A percentile compares a stretch with the other conserved stretches of the same genome.
phyloP scores from a whole-genome alignment of 1,140 invertebrate species.

The Tribolium castaneum region DNA sequence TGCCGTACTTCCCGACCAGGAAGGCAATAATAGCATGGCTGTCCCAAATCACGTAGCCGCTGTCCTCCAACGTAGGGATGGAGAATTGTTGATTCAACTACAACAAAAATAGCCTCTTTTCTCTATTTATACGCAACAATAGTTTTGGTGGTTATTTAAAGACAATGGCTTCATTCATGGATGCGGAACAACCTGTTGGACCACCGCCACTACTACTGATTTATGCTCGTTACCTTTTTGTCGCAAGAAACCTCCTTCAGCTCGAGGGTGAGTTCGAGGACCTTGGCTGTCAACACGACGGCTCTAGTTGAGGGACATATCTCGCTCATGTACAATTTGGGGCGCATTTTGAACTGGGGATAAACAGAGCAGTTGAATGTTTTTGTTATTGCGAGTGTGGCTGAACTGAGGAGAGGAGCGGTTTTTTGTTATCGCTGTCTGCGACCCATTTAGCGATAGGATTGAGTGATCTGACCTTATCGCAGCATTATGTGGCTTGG shows the following conservation, averaged over 20 bases:
- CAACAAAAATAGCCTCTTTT: constrained; percentile 34
- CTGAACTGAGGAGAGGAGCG: background rate
- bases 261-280: constrained; percentile 18
- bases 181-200: constrained; percentile 34
- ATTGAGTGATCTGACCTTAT: constrained; percentile 1
- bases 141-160: constrained; percentile 27
- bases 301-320: constrained; percentile 31
- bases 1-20: constrained; percentile 69
- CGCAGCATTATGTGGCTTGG: background rate
- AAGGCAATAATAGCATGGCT: constrained; percentile 69
- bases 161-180: constrained; percentile 33
- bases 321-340: constrained; percentile 31
- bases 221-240: background rate
- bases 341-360: constrained; percentile 18
- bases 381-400: background rate
- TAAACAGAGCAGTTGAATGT: background rate
- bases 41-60: constrained; percentile 65
- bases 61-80: constrained; percentile 75
- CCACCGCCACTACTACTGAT: background rate
- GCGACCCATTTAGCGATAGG: constrained; percentile 6
- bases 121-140: background rate
- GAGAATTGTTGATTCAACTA: constrained; percentile 76
- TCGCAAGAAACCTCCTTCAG: constrained; percentile 6
- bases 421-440: background rate
- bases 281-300: constrained; percentile 14